phyloP scores from a whole-genome alignment of 2,113 vertebrate genomes.

The Cynoglossus semilaevis region DNA sequence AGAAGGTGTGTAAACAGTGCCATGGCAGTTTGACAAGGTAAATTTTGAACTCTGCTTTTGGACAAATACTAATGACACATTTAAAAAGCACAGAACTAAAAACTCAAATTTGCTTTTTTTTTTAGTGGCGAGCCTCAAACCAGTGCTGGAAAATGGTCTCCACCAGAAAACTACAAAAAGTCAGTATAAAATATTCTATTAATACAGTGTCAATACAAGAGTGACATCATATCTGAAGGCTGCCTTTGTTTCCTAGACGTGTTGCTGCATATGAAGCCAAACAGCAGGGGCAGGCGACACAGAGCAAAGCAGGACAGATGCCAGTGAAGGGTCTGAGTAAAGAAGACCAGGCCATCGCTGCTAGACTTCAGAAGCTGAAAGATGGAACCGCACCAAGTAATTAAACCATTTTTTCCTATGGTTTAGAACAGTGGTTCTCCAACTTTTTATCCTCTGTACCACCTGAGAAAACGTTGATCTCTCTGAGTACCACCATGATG shows the following conservation, averaged over 20 bases:
- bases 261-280: conserved; percentile 88
- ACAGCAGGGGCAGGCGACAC: conserved; percentile 70
- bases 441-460: no score
- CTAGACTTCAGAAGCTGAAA: conserved; percentile 88
- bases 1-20: conserved; percentile 94
- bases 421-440: no score
- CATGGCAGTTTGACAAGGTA: conserved; percentile 86
- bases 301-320: conserved; percentile 32
- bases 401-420: neutral
- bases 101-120: conserved; percentile 29
- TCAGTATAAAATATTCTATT: conserved; percentile 15
- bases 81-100: no score
- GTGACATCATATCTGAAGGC: conserved; percentile 10
- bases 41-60: conserved; percentile 8
- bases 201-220: neutral
- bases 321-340: conserved; percentile 74
- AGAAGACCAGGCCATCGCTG: conserved; percentile 86
- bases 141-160: conserved; percentile 59
- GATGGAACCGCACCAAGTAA: conserved; percentile 87
- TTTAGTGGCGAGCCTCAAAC: conserved; percentile 74
- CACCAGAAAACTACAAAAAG: conserved; percentile 72
- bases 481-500: no score
- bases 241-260: conserved; percentile 73
- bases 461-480: no score
- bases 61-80: no score